Percentiles rank a stretch among this genome's conserved stretches.
Evolutionary conservation across 2,797 vertebrate genomes (phyloP).

Genomic region (Clangula hyemalis): DNA sequence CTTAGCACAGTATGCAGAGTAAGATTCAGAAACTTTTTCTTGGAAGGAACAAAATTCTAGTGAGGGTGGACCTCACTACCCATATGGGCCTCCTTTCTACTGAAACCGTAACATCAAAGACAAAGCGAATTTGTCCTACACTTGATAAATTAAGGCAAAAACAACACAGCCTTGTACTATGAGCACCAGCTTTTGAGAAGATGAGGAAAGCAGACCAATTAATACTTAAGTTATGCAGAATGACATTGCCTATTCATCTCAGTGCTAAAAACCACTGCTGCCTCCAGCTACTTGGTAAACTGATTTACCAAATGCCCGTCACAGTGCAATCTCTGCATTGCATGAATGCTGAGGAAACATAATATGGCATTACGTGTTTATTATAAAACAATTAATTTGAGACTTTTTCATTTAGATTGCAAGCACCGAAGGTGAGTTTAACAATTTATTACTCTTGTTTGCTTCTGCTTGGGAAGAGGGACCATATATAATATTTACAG

Average conservation of each 20-base stretch:
- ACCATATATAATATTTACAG: neutral
- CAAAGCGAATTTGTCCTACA: neutral
- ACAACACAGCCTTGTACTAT: neutral
- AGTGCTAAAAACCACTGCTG: neutral
- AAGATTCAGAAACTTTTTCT: neutral
- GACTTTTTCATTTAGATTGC: neutral
- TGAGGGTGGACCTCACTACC: neutral
- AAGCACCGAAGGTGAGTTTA: neutral
- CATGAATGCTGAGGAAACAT: neutral
- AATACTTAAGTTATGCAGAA: neutral
- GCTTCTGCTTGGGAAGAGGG: neutral
- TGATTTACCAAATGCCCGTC: neutral
- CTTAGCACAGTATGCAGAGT: neutral
- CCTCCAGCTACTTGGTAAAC: neutral
- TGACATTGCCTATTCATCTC: neutral
- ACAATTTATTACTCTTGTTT: neutral
- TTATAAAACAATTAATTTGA: neutral
- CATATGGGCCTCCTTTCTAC: neutral
- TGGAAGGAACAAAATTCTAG: neutral
- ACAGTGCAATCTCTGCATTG: neutral
- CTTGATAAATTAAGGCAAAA: neutral
- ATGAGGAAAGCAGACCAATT: neutral
- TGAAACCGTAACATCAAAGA: neutral
- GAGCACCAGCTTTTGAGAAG: neutral
- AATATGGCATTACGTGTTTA: neutral